Percentiles rank a stretch among this genome's conserved stretches.
phyloP scores from a whole-genome alignment of 2,113 vertebrate species.

The Irena cyanogastra region DNA sequence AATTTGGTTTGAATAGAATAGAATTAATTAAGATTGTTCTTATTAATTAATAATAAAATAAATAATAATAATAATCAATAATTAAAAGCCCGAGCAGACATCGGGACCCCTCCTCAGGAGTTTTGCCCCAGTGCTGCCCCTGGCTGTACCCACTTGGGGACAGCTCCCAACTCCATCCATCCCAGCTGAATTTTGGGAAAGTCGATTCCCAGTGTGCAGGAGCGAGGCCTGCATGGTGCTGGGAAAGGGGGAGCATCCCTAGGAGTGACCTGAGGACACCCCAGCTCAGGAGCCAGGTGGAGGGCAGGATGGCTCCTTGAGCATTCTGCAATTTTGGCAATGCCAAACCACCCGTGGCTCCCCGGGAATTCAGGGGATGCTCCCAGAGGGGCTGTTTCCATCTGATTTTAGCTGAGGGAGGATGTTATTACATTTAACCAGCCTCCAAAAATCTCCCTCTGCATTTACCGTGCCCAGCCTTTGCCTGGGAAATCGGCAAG shows the following conservation, averaged over 20 bases:
- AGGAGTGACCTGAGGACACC: not conserved
- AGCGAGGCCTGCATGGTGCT: not conserved
- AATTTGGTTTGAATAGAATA: not conserved
- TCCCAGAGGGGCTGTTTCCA: not conserved
- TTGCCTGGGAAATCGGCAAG: not conserved
- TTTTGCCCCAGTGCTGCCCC: not conserved
- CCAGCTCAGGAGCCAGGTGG: not conserved
- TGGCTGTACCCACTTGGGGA: accelerated
- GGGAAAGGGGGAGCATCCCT: not conserved
- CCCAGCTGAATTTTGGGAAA: not conserved
- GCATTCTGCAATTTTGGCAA: not conserved
- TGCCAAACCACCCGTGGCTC: not conserved
- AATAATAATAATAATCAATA: not conserved
- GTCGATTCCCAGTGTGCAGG: accelerated
- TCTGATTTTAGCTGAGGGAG: not conserved
- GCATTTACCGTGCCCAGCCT: not conserved
- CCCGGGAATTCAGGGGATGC: not conserved
- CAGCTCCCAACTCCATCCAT: not conserved
- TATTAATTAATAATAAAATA: not conserved
- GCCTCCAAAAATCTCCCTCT: not conserved
- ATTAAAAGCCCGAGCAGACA: not conserved
- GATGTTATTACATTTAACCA: not conserved
- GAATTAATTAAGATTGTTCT: not conserved
- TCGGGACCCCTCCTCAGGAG: not conserved
- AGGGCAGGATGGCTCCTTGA: accelerated